phyloP scores from a whole-genome alignment of 2,797 vertebrate genomes.

The Syndactyla subalaris region DNA sequence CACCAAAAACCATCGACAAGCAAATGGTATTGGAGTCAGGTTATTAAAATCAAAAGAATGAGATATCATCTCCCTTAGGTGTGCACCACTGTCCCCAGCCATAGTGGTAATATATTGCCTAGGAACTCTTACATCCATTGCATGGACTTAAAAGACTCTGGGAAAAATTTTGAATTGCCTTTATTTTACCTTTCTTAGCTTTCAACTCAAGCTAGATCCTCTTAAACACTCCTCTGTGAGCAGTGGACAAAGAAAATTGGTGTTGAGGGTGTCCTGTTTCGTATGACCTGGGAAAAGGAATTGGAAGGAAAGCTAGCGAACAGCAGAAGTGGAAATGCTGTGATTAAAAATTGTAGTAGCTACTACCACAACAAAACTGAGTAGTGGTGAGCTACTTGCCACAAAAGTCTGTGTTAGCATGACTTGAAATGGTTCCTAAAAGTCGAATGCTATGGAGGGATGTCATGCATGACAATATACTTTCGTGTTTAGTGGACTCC shows the following conservation, averaged over 20 bases:
- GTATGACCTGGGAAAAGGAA: not conserved
- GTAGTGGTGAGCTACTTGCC: not conserved
- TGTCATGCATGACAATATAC: not conserved
- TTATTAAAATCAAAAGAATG: not conserved
- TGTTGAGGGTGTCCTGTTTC: not conserved
- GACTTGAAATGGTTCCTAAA: not conserved
- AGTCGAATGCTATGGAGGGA: not conserved
- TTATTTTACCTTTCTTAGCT: not conserved
- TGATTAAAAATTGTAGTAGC: not conserved
- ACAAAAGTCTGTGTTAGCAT: not conserved
- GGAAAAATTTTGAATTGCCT: not conserved
- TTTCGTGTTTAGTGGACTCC: not conserved
- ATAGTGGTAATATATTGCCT: not conserved
- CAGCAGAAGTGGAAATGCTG: not conserved
- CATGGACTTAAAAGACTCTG: not conserved
- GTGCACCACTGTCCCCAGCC: not conserved
- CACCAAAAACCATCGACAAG: not conserved
- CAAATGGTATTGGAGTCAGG: not conserved
- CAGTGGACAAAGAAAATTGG: not conserved
- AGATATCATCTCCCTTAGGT: not conserved
- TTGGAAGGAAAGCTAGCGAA: not conserved
- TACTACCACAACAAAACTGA: not conserved
- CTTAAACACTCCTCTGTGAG: not conserved
- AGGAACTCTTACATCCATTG: not conserved
- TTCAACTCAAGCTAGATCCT: not conserved